Conservation (phyloP, 1,140 invertebrate genomes). For the Glomeris maerens region DNA sequence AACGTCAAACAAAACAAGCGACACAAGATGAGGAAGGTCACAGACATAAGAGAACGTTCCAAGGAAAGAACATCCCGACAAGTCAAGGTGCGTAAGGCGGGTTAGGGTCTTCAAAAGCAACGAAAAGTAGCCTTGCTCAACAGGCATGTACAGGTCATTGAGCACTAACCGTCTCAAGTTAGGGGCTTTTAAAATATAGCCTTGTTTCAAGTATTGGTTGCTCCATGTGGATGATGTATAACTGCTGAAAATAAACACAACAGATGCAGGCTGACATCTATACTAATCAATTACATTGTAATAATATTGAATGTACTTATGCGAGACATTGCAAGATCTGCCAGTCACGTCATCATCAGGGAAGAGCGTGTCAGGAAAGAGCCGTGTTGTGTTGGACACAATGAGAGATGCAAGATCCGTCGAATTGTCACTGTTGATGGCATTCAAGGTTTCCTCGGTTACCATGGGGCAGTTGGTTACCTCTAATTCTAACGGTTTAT, state of each 20-base stretch:
- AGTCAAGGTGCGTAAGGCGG: constrained; percentile 56
- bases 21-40: constrained; percentile 47
- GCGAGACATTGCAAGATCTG: background rate
- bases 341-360: background rate
- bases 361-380: constrained; percentile 18
- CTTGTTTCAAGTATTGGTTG: constrained; percentile 12
- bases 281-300: too few relatives aligned
- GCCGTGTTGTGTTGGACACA: constrained; percentile 24
- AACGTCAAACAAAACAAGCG: constrained; percentile 62
- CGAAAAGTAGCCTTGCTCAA: constrained; percentile 35
- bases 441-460: constrained; percentile 40
- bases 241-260: too few relatives aligned
- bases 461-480: constrained; percentile 52
- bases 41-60: constrained; percentile 41
- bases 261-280: too few relatives aligned
- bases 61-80: constrained; percentile 52
- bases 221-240: too few relatives aligned
- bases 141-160: constrained; percentile 34
- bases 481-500: constrained; percentile 55
- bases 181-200: constrained; percentile 45
- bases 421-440: constrained; percentile 38
- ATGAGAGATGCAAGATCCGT: constrained; percentile 28
- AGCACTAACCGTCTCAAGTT: constrained; percentile 48
- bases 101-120: constrained; percentile 41
- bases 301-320: too few relatives aligned